Evolutionary conservation across 2,113 vertebrate species (phyloP).

Genomic region (Plecotus auritus): DNA sequence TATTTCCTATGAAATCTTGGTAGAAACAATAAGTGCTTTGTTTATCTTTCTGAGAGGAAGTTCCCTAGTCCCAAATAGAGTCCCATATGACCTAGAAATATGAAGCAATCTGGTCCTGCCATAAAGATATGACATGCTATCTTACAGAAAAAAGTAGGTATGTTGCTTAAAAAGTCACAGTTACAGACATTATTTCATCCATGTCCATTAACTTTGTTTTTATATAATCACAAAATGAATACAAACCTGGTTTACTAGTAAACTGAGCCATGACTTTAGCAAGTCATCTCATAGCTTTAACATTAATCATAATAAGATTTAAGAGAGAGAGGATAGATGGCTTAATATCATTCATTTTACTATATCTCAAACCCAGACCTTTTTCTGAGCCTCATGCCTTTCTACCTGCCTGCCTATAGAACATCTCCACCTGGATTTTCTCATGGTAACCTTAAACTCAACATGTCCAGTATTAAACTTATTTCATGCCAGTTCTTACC

Average conservation of each 20-base stretch:
- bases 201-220: neutral
- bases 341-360: neutral
- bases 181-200: neutral
- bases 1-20: slow-evolving; percentile 40
- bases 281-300: neutral
- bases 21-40: neutral
- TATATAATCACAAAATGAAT: slow-evolving; percentile 9
- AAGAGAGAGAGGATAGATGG: neutral
- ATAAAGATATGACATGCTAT: neutral
- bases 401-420: neutral
- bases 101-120: neutral
- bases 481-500: neutral
- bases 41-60: neutral
- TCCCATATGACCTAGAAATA: neutral
- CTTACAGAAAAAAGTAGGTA: neutral
- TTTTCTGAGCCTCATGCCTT: neutral
- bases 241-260: neutral
- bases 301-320: slow-evolving; percentile 3
- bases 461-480: neutral
- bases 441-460: neutral
- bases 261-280: neutral
- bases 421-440: neutral
- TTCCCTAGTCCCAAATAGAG: neutral
- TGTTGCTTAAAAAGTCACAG: slow-evolving; percentile 27
- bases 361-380: neutral